Base-by-base conservation (phyloP, 2,888 invertebrate species). In the Prenolepis imparis region DNA sequence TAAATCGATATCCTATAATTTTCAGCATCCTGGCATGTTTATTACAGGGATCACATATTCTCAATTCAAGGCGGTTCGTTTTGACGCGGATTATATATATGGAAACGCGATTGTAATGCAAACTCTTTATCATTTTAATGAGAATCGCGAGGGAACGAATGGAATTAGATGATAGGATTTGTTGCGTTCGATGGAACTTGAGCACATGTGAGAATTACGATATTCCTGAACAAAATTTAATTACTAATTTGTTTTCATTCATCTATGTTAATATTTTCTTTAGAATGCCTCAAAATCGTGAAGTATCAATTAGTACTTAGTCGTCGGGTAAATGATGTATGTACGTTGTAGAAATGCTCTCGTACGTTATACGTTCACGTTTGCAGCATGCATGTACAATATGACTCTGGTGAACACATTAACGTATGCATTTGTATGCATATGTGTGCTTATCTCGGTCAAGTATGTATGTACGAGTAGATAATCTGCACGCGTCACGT, bases 1-100 rank as follows among this genome's bases (percentile, higher is more conserved):
- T 11, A 48, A 41, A 48, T 12, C 32, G 73, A 61, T 84, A 66
- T 68, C 77, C 36, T 32, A 32, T 80, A 82, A 78, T 85, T 85
- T 81, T 61, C 55, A 55, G 44, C 59, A 84, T 88, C 70, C 68
- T 84, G 36, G 18, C 36, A 24, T 48, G 5, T 39, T 77, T n/a
- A 68, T 78, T 85, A 52, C 32, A 48, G 24, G 3, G 85, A 59
- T 77, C 28, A 21, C 52, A 77, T 48, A 83, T 73, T 84, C 18
- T 67, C 15, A 32, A 39, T 55, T 66, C 21, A 59, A 75, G 74
- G 11, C 66, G 61, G 32, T 63, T 36, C 36, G 24, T 24, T 36
- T 36, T 21, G 57, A 9, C 36, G 36, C 55, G 15, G 36, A 48
- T 18, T 63, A 24, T 36, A 55, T 68, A 61, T 67, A 67, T 52